Evolutionary conservation across 2,113 vertebrate genomes (phyloP), one percentile per base, ranked within the genome.

Genomic region (Rhipidura dahli): DNA sequence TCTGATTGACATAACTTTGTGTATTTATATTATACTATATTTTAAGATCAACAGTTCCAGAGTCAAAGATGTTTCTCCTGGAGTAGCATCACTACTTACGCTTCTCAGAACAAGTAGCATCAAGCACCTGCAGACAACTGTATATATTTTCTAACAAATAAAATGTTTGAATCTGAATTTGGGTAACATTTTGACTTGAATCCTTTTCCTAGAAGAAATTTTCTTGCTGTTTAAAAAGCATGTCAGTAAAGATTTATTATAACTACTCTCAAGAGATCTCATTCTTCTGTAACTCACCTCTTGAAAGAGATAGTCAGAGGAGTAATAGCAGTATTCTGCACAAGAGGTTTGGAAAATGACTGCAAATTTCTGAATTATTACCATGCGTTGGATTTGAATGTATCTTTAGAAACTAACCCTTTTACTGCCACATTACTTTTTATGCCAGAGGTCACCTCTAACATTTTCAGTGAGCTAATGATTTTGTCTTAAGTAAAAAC

Each of bases 241-340:
- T 96, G 71, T 94, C 92, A 95, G 82, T 83, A 89, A 96, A 97
- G 94, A 97, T 97, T 97, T 98, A 96, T 95, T 96, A 56, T 83
- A 96, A 93, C 70, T 92, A 64, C 37, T 97, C 82, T 95, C 90
- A 76, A 76, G 95, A 96, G 94, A 85, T 54, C 56, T 90, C 23
- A 23, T 79, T 37, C 18, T 87, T 96, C 57, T 91, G 90, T 96
- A 96, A 92, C 87, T 91, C 70, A 85, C 82, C 53, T 79, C 33
- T 63, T 97, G 97, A 96, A 96, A 97, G 96, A 96, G 73, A 61
- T 37, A 95, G 92, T 96, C 92, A 66, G 76, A 95, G 85, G 77
- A 97, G 81, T 93, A 95, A 96, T 75, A 70, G 42, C 16, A 17
- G 35, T 63, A 87, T 47, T 81, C 65, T 78, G 42, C 50, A 31